Base-by-base conservation (phyloP, 2,797 vertebrate genomes). In the Fringilla coelebs region DNA sequence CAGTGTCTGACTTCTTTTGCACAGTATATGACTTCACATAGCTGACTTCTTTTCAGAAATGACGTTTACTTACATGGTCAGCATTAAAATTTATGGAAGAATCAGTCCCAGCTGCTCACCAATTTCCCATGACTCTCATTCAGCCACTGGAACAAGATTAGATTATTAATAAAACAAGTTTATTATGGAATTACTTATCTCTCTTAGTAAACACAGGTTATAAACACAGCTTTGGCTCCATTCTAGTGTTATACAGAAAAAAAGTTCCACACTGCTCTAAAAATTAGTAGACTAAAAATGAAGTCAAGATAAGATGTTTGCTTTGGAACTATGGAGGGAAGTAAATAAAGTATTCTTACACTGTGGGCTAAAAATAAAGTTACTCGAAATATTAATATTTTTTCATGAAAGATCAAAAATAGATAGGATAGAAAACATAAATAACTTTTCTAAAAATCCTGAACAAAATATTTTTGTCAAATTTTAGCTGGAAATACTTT, bases 191-290 rank as follows among this genome's bases (percentile, higher is more conserved):
- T 89, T 32, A 77, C 34, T 92, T 77, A 66, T 83, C 85, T 94
- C 31, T 85, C 45, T 73, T 86, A 71, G 46, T 94, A 93, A 95
- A 92, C 68, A 93, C 60, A 76, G 89, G 79, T 96, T 94, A 63
- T 85, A 94, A 92, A 92, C 49, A 90, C 49, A 89, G 49, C 12
- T 89, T 77, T 83, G 55, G 29, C 48, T 89, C 29, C 14, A 31
- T 46, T 87, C 57, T 88, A 19, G 41, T 84, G 81, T 26, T 43
- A 21, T 79, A 45, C 5, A 6, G 71, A 48, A 76, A 87, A 72
- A 46, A 62, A n/a, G 24, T 34, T 18, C 31, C 15, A 57, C 46
- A 31, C 7, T 49, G 25, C 15, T 71, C 45, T 91, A 70, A 91
- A 91, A 83, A 57, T 71, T 31, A 67, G 51, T 70, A 58, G 41